A percentile compares a stretch with the other conserved stretches of the same genome.
These are phyloP conservation scores for Dryobotodes eremita DNA, from an alignment of 2,888 invertebrate genomes.

Conservation along the genomic window DNA sequence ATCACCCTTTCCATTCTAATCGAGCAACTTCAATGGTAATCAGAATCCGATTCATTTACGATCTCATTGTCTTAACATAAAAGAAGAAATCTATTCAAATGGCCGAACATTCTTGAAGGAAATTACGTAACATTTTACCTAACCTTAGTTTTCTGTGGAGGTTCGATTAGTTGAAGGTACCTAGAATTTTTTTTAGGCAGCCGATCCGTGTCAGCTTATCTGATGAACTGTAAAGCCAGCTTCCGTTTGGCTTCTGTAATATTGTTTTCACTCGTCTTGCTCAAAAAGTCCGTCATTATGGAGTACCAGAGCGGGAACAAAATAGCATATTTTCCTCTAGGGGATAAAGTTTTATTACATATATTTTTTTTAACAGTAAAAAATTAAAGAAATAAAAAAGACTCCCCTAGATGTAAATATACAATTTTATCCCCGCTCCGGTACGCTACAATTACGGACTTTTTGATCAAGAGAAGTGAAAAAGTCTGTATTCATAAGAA, in stretches of 20 bases:
- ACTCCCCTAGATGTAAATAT: no score
- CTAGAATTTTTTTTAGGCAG: conserved; percentile 12
- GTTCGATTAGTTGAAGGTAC: not conserved
- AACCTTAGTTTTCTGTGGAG: not conserved
- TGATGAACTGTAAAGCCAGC: conserved; percentile 1
- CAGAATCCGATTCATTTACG: conserved; percentile 52
- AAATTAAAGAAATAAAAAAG: no score
- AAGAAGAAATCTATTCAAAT: conserved; percentile 39
- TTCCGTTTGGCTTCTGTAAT: not conserved
- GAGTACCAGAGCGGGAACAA: no score
- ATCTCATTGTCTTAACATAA: conserved; percentile 45
- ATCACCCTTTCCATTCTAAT: conserved; percentile 41
- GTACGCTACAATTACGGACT: no score
- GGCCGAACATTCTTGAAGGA: conserved; percentile 23
- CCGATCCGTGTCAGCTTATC: conserved; percentile 14
- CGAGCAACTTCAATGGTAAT: conserved; percentile 55
- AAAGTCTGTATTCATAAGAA: no score
- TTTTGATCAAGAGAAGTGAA: no score
- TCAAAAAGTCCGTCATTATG: no score
- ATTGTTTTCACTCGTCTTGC: not conserved
- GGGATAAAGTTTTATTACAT: no score
- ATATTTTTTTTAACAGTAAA: no score
- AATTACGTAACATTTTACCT: conserved; percentile 10
- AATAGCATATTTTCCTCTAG: no score
- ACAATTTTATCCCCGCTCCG: no score